A percentile compares a stretch with the other conserved stretches of the same genome.
Conservation (phyloP, 30 jellyfish, hydroid and myxozoan genomes). For the Hydractinia symbiolongicarpus region DNA sequence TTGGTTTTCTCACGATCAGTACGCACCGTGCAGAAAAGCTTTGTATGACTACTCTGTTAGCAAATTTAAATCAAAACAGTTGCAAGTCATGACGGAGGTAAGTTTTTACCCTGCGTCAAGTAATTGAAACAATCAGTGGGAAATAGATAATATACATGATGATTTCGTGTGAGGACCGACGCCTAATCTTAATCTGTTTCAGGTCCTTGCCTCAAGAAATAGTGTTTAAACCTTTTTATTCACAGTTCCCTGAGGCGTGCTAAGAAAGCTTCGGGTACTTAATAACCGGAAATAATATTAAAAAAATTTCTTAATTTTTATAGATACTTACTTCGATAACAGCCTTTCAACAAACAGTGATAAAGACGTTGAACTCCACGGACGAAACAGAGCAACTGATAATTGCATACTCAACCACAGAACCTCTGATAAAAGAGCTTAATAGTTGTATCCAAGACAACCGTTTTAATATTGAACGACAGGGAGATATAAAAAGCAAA, state of each 20-base stretch:
- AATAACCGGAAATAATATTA: too few species aligned
- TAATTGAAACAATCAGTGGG: neutral
- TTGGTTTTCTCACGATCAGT: conserved; percentile 43
- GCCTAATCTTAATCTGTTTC: too few species aligned
- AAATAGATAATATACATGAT: too few species aligned
- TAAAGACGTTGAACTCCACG: neutral
- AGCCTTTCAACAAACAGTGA: conserved; percentile 29
- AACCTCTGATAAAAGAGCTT: conserved; percentile 14
- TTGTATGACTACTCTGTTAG: conserved; percentile 31
- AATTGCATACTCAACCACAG: conserved; percentile 14
- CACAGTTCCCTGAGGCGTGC: too few species aligned
- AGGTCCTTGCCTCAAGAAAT: too few species aligned
- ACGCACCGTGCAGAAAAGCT: conserved; percentile 22
- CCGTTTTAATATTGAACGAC: conserved; percentile 13
- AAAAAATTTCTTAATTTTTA: neutral
- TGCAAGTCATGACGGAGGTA: conserved; percentile 58
- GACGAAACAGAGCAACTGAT: neutral
- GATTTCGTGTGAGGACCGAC: too few species aligned
- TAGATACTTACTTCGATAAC: conserved; percentile 34
- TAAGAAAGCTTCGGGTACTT: too few species aligned
- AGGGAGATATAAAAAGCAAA: neutral
- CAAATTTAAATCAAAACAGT: conserved; percentile 34
- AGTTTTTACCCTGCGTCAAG: neutral
- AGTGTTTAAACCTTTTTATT: too few species aligned
- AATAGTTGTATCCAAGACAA: neutral